Base-by-base conservation (phyloP, 2,888 invertebrate species). In the Metalampra italica region DNA sequence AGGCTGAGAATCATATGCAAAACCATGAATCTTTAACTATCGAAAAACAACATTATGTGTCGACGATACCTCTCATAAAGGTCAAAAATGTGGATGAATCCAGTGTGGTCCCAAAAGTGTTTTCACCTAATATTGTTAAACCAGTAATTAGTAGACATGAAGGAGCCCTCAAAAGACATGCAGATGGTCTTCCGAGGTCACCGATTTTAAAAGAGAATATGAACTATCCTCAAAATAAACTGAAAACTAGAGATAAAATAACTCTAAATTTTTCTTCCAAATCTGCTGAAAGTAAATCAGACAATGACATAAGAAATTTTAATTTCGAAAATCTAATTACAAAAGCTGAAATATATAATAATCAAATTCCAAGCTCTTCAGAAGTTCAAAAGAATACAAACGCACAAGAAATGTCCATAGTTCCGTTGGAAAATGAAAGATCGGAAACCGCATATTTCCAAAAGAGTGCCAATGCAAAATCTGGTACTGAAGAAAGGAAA, bases 261-360 rank as follows among this genome's bases (percentile, higher is more conserved):
- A 64, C 53, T 48, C 50, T 43, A 36, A 74, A 56, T 52, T 50
- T 50, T 36, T 47, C 65, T n/a, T 54, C 60, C 11, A 84, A 76
- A 68, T 64, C 48, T n/a, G 9, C 55, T 30, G 78, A 80, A 44
- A 56, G 62, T 11, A 83, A 80, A 63, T 45, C 72, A 11, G 85
- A 86, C 57, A 74, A 63, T 46, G 90, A 89, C 50, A 71, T 78
- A 15, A 72, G 81, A 47, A 82, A 82, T 55, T 90, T 82, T 53
- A 90, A 90, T 76, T 90, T 89, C 64, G 90, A 90, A 67, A 89
- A 82, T 61, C 62, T 90, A 38, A 90, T 90, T 64, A 89, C 90
- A 1, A 90, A 90, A 69, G 78, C 82, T 40, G 90, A 90, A 81
- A 90, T 90, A 59, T 84, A 78, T 52, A 90, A 83, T 56, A 83